Conservation (phyloP, 2,888 invertebrate genomes). For the Stenoptilia bipunctidactyla region DNA sequence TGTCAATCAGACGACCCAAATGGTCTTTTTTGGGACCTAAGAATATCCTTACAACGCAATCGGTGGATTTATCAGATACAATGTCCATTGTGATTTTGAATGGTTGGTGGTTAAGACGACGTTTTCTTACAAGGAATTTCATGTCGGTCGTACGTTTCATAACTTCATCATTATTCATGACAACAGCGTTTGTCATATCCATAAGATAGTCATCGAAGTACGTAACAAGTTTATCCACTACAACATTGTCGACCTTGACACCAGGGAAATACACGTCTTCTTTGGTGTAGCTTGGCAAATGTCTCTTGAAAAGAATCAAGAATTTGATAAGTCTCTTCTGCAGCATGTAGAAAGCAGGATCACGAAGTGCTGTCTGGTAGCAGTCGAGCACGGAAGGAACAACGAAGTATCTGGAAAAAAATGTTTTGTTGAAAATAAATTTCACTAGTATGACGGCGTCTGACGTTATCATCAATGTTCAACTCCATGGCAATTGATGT, state of each 20-base stretch:
- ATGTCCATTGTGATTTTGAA: conserved; percentile 71
- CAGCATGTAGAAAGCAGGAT: conserved; percentile 80
- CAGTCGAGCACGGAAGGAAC: conserved; percentile 73
- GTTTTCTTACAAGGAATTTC: conserved; percentile 68
- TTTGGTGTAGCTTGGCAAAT: conserved; percentile 72
- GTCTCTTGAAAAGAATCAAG: conserved; percentile 72
- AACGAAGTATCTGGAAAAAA: conserved; percentile 58
- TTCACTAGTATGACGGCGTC: too few relatives aligned
- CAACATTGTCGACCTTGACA: conserved; percentile 73
- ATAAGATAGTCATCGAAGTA: conserved; percentile 78
- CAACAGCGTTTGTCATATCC: conserved; percentile 74
- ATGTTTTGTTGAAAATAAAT: too few relatives aligned
- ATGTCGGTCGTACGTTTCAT: conserved; percentile 59
- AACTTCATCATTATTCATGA: conserved; percentile 53
- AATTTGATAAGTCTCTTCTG: conserved; percentile 73
- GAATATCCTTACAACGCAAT: conserved; percentile 75
- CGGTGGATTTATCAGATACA: conserved; percentile 66
- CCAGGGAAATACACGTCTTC: conserved; percentile 75
- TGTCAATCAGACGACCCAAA: conserved; percentile 63
- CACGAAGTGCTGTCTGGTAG: conserved; percentile 76
- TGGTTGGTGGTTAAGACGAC: conserved; percentile 75
- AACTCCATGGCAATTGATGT: too few relatives aligned
- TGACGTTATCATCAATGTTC: too few relatives aligned
- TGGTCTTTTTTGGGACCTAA: conserved; percentile 78
- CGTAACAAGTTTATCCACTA: conserved; percentile 75